phyloP scores from a whole-genome alignment of 2,113 vertebrate genomes.

The Rana temporaria region DNA sequence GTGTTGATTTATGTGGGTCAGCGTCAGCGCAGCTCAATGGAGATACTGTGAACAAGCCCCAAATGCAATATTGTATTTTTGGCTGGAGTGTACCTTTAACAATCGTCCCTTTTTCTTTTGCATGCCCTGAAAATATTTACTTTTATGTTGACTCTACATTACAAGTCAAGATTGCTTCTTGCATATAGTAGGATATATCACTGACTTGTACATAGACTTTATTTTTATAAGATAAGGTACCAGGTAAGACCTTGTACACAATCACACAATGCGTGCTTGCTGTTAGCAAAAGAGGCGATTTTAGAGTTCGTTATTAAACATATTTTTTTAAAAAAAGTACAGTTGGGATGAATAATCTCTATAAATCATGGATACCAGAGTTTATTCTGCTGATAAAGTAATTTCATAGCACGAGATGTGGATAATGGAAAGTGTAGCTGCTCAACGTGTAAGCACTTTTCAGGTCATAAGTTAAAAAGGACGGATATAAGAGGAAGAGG shows the following conservation, averaged over 20 bases:
- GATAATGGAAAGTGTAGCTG: background rate
- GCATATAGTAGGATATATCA: background rate
- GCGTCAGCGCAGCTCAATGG: no score
- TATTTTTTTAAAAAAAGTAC: background rate
- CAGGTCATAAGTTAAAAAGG: background rate
- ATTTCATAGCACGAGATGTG: background rate
- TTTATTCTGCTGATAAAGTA: conserved; percentile 2
- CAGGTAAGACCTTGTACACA: background rate
- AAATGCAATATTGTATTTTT: no score
- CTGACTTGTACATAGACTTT: conserved; percentile 5
- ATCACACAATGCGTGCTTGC: background rate
- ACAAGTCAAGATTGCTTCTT: background rate
- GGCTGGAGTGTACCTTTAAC: background rate
- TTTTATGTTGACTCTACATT: background rate
- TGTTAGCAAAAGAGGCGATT: background rate
- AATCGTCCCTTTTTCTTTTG: background rate
- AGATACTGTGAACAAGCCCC: no score
- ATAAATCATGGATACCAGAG: conserved; percentile 14
- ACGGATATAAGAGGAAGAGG: no score
- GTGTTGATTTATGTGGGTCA: no score
- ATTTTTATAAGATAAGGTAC: background rate
- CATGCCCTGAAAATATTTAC: background rate
- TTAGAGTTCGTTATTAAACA: background rate
- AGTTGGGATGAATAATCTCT: background rate
- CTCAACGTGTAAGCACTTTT: background rate